Conservation (phyloP, 92 coral and sea anemone genomes). For the Desmophyllum pertusum region DNA sequence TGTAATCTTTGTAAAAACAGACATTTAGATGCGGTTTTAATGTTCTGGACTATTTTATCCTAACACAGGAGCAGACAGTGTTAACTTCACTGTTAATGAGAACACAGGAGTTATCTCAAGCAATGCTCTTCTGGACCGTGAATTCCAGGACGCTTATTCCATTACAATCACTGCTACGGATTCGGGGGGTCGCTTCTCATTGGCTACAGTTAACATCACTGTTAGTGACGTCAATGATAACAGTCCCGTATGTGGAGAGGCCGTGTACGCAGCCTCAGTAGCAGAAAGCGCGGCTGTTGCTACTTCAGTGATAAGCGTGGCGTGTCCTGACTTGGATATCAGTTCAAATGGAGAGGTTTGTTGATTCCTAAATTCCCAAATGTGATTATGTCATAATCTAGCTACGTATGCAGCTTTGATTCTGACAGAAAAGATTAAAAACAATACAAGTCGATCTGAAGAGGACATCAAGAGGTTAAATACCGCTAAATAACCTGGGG, state of each 20-base stretch:
- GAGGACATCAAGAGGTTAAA: no score
- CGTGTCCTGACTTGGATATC: conserved; percentile 61
- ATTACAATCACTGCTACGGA: conserved; percentile 64
- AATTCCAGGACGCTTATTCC: conserved; percentile 49
- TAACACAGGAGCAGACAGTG: conserved; percentile 59
- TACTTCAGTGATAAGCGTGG: conserved; percentile 52
- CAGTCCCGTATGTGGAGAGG: conserved; percentile 65
- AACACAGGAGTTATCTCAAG: conserved; percentile 68
- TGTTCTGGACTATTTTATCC: background rate
- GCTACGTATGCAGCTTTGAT: no score
- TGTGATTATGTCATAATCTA: no score
- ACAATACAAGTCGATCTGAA: no score
- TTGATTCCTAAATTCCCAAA: background rate
- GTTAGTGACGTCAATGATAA: conserved; percentile 69
- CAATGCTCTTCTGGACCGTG: conserved; percentile 55
- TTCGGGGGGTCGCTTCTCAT: conserved; percentile 48
- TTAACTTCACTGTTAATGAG: conserved; percentile 58
- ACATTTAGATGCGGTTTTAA: background rate
- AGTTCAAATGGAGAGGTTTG: conserved; percentile 66
- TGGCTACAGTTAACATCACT: conserved; percentile 50
- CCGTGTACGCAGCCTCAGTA: conserved; percentile 56
- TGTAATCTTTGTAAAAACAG: background rate
- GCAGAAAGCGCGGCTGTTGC: conserved; percentile 58
- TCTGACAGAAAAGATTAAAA: no score
- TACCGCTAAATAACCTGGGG: no score